Conservation (phyloP, 2,113 vertebrate species). For the Dryoscopus gambensis region DNA sequence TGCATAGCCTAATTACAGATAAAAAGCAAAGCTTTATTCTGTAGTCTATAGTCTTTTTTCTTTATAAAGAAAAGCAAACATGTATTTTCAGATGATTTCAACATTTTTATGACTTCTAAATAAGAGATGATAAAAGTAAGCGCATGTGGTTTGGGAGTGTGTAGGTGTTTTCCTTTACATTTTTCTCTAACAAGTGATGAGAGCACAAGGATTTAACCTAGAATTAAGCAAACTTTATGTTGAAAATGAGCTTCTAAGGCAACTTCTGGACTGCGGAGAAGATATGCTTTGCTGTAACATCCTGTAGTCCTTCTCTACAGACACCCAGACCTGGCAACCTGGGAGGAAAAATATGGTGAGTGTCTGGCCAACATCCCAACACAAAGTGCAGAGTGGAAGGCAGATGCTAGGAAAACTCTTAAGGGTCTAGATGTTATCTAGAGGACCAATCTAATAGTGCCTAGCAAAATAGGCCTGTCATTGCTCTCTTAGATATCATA, state of each 20-base stretch:
- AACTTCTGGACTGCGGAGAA: not conserved
- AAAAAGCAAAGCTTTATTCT: not conserved
- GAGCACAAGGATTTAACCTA: not conserved
- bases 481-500: not conserved
- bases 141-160: accelerated
- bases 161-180: not conserved
- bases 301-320: not conserved
- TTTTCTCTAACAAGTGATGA: not conserved
- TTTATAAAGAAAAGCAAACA: not conserved
- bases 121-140: not conserved
- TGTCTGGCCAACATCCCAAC: not conserved
- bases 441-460: not conserved
- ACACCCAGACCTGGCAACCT: not conserved
- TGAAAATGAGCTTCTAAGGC: not conserved
- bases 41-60: too few species aligned
- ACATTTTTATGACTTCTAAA: not conserved
- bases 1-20: not conserved
- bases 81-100: not conserved
- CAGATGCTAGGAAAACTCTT: not conserved
- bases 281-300: not conserved
- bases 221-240: not conserved
- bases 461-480: not conserved
- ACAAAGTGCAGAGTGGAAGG: not conserved
- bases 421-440: not conserved
- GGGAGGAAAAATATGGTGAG: not conserved